Evolutionary conservation across 1,140 invertebrate species (phyloP).

Genomic region (Bombus huntii): DNA sequence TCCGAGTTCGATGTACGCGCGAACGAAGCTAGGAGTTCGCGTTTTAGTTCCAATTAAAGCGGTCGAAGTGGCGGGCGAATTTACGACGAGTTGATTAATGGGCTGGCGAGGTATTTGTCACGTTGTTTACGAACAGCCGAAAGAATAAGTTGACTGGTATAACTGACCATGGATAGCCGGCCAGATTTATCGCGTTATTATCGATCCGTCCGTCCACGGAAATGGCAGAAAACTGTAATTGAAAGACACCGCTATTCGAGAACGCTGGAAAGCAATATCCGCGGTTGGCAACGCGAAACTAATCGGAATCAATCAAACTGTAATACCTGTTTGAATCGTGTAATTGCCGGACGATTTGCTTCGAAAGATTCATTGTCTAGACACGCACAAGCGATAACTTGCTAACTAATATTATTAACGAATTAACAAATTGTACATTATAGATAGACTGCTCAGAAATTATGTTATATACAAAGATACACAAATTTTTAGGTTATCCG

Average conservation of each 20-base stretch:
- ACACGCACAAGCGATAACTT: neutral
- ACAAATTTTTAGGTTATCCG: too few relatives aligned
- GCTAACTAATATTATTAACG: neutral
- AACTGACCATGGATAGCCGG: conserved; percentile 58
- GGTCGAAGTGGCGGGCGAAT: conserved; percentile 38
- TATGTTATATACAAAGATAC: too few relatives aligned
- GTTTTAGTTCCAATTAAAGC: conserved; percentile 52
- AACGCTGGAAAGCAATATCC: conserved; percentile 1
- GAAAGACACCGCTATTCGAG: conserved; percentile 48
- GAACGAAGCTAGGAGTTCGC: conserved; percentile 11
- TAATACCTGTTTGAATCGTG: neutral
- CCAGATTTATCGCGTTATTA: conserved; percentile 60
- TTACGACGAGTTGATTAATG: conserved; percentile 58
- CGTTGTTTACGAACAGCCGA: conserved; percentile 61
- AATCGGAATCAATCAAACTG: conserved; percentile 18
- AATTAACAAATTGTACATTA: neutral
- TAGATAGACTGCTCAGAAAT: too few relatives aligned
- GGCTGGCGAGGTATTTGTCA: conserved; percentile 54
- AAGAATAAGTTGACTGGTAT: conserved; percentile 65
- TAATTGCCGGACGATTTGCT: neutral
- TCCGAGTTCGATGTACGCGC: conserved; percentile 31
- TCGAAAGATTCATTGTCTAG: neutral
- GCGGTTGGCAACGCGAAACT: neutral
- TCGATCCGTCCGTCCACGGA: conserved; percentile 45
- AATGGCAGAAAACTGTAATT: conserved; percentile 59